phyloP scores from a whole-genome alignment of 2,888 invertebrate species.

The Agrotis segetum region DNA sequence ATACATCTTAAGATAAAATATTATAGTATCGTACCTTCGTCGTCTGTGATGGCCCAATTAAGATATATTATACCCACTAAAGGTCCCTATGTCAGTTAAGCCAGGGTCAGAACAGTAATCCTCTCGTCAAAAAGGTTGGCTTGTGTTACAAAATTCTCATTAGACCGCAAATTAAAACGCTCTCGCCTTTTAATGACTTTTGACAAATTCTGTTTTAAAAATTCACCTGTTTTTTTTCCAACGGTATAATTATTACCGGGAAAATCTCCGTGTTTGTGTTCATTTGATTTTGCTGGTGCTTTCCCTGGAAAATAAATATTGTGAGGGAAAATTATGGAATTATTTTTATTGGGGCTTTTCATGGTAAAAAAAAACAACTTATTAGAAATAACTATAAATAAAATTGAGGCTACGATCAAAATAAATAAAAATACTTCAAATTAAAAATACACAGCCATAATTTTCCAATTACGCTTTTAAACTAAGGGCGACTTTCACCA shows the following conservation, averaged over 20 bases:
- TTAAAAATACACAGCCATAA: no score
- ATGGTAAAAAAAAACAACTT: no score
- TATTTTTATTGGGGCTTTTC: no score
- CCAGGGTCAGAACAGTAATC: slow-evolving; percentile 18
- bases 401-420: no score
- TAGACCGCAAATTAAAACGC: slow-evolving; percentile 51
- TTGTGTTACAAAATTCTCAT: slow-evolving; percentile 52
- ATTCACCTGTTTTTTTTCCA: slow-evolving; percentile 18
- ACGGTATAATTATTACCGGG: slow-evolving; percentile 12
- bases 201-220: slow-evolving; percentile 43
- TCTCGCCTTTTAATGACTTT: slow-evolving; percentile 44
- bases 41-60: no score
- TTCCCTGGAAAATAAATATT: not conserved
- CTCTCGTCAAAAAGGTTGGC: slow-evolving; percentile 39
- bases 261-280: not conserved
- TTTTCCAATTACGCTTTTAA: not conserved
- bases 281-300: not conserved
- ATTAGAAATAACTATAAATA: no score
- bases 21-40: no score
- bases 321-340: no score
- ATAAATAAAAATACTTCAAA: no score
- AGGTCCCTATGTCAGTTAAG: slow-evolving; percentile 20
- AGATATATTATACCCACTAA: not conserved
- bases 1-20: no score
- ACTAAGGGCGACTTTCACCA: no score